phyloP scores from a whole-genome alignment of 2,888 invertebrate genomes.

The Drosophila subquinaria region DNA sequence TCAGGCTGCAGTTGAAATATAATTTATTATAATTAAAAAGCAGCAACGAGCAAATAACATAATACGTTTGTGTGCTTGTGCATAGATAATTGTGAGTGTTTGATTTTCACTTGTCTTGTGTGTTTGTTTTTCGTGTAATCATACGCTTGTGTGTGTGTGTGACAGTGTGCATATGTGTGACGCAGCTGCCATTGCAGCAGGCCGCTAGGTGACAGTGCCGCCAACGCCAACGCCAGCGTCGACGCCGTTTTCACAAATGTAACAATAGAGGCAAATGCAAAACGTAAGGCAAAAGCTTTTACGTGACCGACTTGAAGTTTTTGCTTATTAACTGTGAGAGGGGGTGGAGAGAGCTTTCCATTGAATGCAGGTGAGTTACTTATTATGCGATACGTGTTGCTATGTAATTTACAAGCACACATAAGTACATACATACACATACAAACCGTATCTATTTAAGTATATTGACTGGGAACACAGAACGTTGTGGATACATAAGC shows the following conservation, averaged over 20 bases:
- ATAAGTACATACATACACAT: neutral
- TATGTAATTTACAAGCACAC: slow-evolving; percentile 30
- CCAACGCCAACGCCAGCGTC: slow-evolving; percentile 30
- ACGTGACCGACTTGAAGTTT: slow-evolving; percentile 71
- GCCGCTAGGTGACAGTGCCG: slow-evolving; percentile 47
- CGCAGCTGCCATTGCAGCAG: slow-evolving; percentile 54
- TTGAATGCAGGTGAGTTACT: slow-evolving; percentile 56
- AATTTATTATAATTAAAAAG: slow-evolving; percentile 70
- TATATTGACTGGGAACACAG: neutral
- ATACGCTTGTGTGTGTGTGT: slow-evolving; percentile 9
- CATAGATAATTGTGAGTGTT: slow-evolving; percentile 57
- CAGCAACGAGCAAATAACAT: slow-evolving; percentile 54
- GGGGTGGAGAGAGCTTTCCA: slow-evolving; percentile 50
- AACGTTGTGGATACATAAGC: too few relatives aligned
- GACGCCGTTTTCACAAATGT: slow-evolving; percentile 37
- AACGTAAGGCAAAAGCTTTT: slow-evolving; percentile 56
- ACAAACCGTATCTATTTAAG: neutral
- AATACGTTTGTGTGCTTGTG: slow-evolving; percentile 27
- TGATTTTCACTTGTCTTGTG: slow-evolving; percentile 58
- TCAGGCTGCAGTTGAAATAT: slow-evolving; percentile 51
- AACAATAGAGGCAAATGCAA: slow-evolving; percentile 42
- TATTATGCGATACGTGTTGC: slow-evolving; percentile 51
- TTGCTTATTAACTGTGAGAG: slow-evolving; percentile 28
- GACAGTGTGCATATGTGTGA: slow-evolving; percentile 17
- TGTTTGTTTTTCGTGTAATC: slow-evolving; percentile 48